Base-by-base conservation (phyloP, 2,797 vertebrate genomes). In the Acanthurus lineatus region DNA sequence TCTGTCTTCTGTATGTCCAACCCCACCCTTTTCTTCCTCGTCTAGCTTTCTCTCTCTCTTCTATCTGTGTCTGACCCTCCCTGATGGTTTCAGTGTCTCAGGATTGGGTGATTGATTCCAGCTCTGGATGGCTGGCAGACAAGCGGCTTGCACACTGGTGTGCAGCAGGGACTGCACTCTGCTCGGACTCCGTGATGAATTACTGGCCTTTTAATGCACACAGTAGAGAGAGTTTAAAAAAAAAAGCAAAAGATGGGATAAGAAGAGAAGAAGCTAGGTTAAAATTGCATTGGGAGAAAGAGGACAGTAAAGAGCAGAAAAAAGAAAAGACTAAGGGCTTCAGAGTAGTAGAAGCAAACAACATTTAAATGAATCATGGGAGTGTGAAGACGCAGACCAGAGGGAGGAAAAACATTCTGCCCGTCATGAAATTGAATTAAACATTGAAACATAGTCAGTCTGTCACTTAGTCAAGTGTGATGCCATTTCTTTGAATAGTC, bases 61-160 rank as follows among this genome's bases (percentile, higher is more conserved):
- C 77, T 84, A 63, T 85, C 76, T 84, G 22, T 77, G 66, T 69
- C 79, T 76, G 77, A 87, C 81, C 83, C 85, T 86, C 73, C 75
- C 77, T 81, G 79, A 84, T 91, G 87, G 85, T 86, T 87, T 89
- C 83, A 73, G 75, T 83, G 75, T 91, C 86, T 86, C 75, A 81
- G 77, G 78, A 90, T 86, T 84, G 76, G 85, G 82, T 94, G 94
- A 94, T 94, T 94, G 93, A 95, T 95, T 92, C 87, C 79, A 86
- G 82, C 85, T 82, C 81, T 88, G 86, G 79, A 86, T n/a, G 72
- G 79, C 87, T 89, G 82, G 87, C 79, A 88, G 85, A 87, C 76
- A 54, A 73, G 86, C 73, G 81, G 83, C 84, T 62, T 75, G 79
- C 78, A 89, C 74, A 73, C 82, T 88, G 82, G 83, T 93, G 86